These are phyloP conservation scores for Adelognathus sp. DNA, from an alignment of 2,888 invertebrate genomes.

Conservation along the genomic window DNA sequence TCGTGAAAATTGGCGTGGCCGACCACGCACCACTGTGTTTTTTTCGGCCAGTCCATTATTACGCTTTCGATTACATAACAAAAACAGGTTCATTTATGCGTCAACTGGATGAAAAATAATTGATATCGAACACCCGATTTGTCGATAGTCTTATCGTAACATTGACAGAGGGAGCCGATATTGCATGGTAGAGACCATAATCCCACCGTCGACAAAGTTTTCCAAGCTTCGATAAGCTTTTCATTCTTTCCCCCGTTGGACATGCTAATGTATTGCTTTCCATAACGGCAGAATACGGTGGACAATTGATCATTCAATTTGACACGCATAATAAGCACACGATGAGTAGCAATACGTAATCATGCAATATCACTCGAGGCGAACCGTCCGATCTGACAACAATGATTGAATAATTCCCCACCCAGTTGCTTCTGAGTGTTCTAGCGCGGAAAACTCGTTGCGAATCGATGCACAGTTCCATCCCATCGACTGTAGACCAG, in stretches of 20 bases:
- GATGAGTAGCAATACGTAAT: background rate
- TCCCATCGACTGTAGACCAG: background rate
- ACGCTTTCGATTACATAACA: background rate
- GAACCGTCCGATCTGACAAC: background rate
- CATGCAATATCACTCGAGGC: background rate
- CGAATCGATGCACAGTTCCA: background rate
- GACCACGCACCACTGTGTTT: background rate
- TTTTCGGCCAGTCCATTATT: background rate
- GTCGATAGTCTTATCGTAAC: background rate
- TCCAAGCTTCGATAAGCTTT: background rate
- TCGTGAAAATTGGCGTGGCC: background rate
- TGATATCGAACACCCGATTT: background rate
- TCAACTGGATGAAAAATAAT: background rate
- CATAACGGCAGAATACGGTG: background rate
- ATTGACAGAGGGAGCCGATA: background rate
- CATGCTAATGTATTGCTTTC: background rate
- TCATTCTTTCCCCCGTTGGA: background rate
- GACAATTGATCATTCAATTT: background rate
- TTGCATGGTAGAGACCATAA: background rate
- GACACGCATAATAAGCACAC: background rate
- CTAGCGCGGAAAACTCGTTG: background rate
- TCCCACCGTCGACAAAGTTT: background rate
- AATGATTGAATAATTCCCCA: background rate
- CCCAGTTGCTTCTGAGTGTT: background rate
- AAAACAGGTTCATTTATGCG: background rate